These are phyloP conservation scores for Coenonympha arcania DNA, from an alignment of 2,888 invertebrate genomes.

Conservation along the genomic window DNA sequence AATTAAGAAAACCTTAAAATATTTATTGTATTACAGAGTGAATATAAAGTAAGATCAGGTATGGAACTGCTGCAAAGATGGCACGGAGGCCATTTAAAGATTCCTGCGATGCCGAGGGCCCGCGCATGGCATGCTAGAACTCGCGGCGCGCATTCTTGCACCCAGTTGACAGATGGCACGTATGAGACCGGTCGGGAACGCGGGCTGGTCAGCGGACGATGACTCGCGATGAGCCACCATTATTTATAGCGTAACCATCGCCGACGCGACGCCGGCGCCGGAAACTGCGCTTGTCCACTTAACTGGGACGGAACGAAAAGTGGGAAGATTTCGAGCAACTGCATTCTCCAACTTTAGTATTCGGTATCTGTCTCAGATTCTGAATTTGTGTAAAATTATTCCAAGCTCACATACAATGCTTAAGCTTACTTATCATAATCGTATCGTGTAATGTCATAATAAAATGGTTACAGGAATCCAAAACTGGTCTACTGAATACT, in stretches of 20 bases:
- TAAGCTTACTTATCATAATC: no score
- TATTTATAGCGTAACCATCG: slow-evolving; percentile 66
- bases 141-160: slow-evolving; percentile 23
- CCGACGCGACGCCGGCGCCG: slow-evolving; percentile 61
- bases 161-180: slow-evolving; percentile 51
- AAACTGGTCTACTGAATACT: background rate
- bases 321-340: slow-evolving; percentile 28
- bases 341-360: slow-evolving; percentile 1
- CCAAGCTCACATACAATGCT: no score
- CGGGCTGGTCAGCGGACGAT: slow-evolving; percentile 56
- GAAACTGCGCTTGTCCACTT: slow-evolving; percentile 58
- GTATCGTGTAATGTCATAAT: no score
- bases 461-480: background rate
- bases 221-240: slow-evolving; percentile 70
- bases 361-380: background rate
- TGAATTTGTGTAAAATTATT: no score
- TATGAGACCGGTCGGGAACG: slow-evolving; percentile 53
- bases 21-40: background rate
- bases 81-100: slow-evolving; percentile 14
- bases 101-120: slow-evolving; percentile 14
- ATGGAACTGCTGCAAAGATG: background rate
- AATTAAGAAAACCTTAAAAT: background rate
- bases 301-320: slow-evolving; percentile 57
- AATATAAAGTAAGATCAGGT: slow-evolving; percentile 5
- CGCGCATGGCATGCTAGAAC: slow-evolving; percentile 20